Base-by-base conservation (phyloP, 2,888 invertebrate species). In the Lycophotia porphyrea region DNA sequence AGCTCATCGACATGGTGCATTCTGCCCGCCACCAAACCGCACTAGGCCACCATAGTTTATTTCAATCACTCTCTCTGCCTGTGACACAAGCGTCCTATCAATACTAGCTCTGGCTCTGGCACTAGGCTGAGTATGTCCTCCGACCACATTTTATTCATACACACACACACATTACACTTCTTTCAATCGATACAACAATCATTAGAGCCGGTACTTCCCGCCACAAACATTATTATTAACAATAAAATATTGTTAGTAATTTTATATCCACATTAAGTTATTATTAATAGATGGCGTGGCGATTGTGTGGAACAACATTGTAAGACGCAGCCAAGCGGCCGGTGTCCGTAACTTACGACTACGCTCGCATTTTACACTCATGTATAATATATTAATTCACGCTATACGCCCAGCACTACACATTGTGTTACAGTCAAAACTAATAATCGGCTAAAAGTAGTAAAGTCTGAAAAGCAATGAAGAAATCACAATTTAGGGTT, bases 341-440 rank as follows among this genome's bases (percentile, higher is more conserved):
- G 31, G 58, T 71, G 31, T 18, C 55, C 42, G 79, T 83, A 72
- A 83, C 71, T 75, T 80, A 72, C 70, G 9, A 55, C 36, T n/a
- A 65, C 52, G 60, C 58, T 60, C 21, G 31, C 58, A 60, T 34
- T 60, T 73, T 71, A 44, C 58, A 71, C 49, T 75, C 79, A 27
- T 72, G 84, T 82, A 69, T 81, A 76, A 70, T 82, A 82, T 82
- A 84, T 84, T 84, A 82, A 82, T 79, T 79, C 84, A 84, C 82
- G 79, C 80, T 84, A 42, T 60, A 60, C 55, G 55, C 76, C 47
- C 55, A 55, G 13, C 64, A 69, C 47, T 68, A 60, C n/a, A 60
- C 31, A 58, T 58, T 31, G 31, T 34, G 58, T 34, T 60, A 31
- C 58, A 31, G 31, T 1, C 31, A 60, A 8, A 60, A 60, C 21